phyloP scores from a whole-genome alignment of 2,888 invertebrate species.

The Pachymerium ferrugineum region DNA sequence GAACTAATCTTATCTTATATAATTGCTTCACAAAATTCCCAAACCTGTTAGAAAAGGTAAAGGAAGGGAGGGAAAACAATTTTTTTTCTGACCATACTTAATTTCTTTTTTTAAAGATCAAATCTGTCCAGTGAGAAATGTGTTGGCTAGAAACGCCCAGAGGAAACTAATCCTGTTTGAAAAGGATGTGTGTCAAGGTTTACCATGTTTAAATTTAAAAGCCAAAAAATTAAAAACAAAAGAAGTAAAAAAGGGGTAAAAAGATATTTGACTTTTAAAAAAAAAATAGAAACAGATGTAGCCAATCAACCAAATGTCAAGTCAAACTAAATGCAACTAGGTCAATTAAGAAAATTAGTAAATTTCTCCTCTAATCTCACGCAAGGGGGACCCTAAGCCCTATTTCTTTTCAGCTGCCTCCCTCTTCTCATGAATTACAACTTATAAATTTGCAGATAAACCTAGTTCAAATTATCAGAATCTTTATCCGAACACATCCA shows the following conservation, averaged over 20 bases:
- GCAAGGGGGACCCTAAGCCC: no score
- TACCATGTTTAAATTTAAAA: neutral
- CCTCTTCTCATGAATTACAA: no score
- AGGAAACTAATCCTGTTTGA: conserved; percentile 8
- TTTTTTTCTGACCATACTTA: neutral
- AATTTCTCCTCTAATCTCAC: no score
- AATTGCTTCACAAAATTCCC: no score
- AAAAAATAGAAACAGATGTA: neutral
- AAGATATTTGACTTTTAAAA: neutral
- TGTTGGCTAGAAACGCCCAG: neutral
- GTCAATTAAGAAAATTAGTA: no score
- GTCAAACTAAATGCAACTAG: neutral
- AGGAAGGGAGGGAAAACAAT: neutral
- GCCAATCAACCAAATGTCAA: neutral
- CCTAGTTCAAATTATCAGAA: no score
- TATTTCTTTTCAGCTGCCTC: no score
- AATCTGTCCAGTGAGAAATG: conserved; percentile 8
- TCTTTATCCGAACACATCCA: no score
- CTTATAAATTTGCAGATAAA: no score
- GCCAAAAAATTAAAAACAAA: neutral
- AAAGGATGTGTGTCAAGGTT: conserved; percentile 13
- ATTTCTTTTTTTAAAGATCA: neutral
- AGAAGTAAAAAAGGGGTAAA: neutral
- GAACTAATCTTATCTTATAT: neutral
- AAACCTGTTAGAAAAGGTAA: neutral